phyloP scores from a whole-genome alignment of 2,113 vertebrate species.

The Dunckerocampus dactyliophorus region DNA sequence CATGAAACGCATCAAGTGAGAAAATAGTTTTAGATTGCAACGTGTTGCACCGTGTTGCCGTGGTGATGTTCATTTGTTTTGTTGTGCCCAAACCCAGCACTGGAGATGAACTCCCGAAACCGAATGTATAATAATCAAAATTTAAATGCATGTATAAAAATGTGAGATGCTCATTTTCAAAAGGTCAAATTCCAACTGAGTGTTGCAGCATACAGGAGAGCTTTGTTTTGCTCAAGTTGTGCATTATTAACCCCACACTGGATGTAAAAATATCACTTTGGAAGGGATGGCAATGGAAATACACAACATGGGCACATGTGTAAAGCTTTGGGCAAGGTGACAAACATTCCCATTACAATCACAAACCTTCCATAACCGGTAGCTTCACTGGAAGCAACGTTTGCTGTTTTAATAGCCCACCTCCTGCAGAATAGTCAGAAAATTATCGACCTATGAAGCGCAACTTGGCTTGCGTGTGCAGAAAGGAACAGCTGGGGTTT shows the following conservation, averaged over 20 bases:
- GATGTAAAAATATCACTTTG: too few relatives aligned
- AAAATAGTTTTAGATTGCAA: slow-evolving; percentile 21
- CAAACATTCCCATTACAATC: too few relatives aligned
- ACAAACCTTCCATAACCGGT: neutral
- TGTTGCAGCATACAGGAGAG: too few relatives aligned
- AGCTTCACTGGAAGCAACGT: neutral
- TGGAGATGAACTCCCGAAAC: neutral
- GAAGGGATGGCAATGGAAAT: too few relatives aligned
- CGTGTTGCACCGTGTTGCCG: slow-evolving; percentile 3
- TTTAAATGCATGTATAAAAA: neutral
- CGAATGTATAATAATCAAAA: neutral
- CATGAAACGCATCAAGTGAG: slow-evolving; percentile 9
- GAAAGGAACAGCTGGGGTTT: too few relatives aligned
- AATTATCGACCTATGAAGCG: neutral
- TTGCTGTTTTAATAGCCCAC: neutral
- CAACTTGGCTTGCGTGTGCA: neutral
- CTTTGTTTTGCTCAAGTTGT: neutral
- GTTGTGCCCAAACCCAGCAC: neutral
- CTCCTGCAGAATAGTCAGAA: neutral
- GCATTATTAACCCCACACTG: neutral
- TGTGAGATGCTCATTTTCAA: neutral
- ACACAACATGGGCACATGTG: neutral
- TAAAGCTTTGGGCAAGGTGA: neutral
- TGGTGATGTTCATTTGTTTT: neutral
- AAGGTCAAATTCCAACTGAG: neutral